Conservation (phyloP, 2,797 vertebrate species). For the Melanotaenia trifasciata region DNA sequence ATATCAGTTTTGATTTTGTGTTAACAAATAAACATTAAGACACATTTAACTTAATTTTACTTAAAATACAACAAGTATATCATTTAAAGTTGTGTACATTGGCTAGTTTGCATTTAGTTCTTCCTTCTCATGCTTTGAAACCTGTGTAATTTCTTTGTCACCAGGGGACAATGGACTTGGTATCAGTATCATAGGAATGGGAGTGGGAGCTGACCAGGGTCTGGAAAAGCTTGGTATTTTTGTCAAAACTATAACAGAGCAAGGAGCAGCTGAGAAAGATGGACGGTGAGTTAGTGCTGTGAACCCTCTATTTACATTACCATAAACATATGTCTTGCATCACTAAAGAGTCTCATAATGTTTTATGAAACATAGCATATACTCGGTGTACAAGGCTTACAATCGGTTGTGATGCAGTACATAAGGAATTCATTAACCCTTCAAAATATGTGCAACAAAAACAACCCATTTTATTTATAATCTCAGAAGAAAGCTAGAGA, state of each 20-base stretch:
- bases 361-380: background rate
- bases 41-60: background rate
- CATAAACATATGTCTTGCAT: background rate
- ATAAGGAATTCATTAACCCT: slow-evolving; percentile 30
- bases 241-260: slow-evolving; percentile 93
- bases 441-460: slow-evolving; percentile 33
- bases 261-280: slow-evolving; percentile 90
- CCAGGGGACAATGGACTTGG: slow-evolving; percentile 93
- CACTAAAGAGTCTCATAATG: background rate
- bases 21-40: background rate
- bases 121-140: slow-evolving; percentile 2
- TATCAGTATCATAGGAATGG: slow-evolving; percentile 96
- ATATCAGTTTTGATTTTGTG: background rate
- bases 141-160: slow-evolving; percentile 12
- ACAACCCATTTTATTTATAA: slow-evolving; percentile 61
- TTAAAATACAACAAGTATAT: background rate
- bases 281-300: slow-evolving; percentile 83
- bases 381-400: background rate
- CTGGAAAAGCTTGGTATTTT: slow-evolving; percentile 95
- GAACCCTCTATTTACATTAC: background rate
- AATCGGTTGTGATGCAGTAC: slow-evolving; percentile 23
- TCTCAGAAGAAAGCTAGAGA: slow-evolving; percentile 40
- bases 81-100: background rate
- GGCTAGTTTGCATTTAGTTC: background rate
- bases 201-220: slow-evolving; percentile 94